These are phyloP conservation scores for Laspeyria flexula DNA, from an alignment of 2,888 invertebrate species.

Conservation along the genomic window DNA sequence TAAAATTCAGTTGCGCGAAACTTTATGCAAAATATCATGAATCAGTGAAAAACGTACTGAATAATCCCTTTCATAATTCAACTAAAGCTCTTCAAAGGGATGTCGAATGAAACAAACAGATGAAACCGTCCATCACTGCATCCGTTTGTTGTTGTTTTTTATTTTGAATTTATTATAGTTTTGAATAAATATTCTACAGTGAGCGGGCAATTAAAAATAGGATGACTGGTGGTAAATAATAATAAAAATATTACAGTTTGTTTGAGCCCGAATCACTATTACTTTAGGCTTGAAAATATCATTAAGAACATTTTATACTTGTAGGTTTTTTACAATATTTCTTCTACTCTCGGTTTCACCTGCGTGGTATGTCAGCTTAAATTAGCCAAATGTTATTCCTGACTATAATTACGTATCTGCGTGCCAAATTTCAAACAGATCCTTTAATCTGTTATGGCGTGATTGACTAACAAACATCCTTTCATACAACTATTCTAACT, in stretches of 20 bases:
- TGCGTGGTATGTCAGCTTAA: too few relatives aligned
- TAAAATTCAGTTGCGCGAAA: constrained; percentile 33
- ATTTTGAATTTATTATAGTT: constrained; percentile 9
- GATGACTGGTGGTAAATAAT: background rate
- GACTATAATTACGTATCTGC: too few relatives aligned
- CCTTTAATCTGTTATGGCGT: too few relatives aligned
- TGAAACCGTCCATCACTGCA: constrained; percentile 22
- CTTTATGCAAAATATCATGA: constrained; percentile 38
- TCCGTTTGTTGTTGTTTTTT: constrained; percentile 16
- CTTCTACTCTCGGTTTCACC: too few relatives aligned
- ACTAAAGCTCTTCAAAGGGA: constrained; percentile 47
- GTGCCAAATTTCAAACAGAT: too few relatives aligned
- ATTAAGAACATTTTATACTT: too few relatives aligned
- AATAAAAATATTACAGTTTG: background rate
- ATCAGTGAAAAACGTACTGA: constrained; percentile 37
- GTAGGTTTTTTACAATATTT: too few relatives aligned
- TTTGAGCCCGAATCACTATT: too few relatives aligned
- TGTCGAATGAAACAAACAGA: constrained; percentile 45
- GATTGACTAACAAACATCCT: too few relatives aligned
- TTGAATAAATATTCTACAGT: background rate
- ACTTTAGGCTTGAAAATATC: too few relatives aligned
- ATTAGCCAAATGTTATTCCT: too few relatives aligned
- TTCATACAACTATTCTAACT: too few relatives aligned
- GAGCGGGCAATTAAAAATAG: background rate
- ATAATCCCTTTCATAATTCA: constrained; percentile 44